Evolutionary conservation across 2,797 vertebrate species (phyloP).

Genomic region (Cirrhinus mrigala): DNA sequence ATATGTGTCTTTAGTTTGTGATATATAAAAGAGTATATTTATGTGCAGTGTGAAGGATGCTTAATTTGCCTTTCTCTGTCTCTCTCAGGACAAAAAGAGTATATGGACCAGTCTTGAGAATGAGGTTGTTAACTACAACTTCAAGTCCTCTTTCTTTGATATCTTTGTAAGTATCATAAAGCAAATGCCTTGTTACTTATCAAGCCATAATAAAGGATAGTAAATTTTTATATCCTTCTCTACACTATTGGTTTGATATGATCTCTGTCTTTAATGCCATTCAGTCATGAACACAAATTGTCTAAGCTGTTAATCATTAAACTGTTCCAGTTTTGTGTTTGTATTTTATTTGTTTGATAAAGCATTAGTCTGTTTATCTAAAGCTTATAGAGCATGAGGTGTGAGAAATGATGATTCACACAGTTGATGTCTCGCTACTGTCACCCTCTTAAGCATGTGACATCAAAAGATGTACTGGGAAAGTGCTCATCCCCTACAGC

Average conservation of each 20-base stretch:
- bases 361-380: background rate
- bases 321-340: background rate
- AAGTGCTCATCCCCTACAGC: background rate
- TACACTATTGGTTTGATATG: background rate
- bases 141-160: conserved; percentile 92
- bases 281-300: background rate
- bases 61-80: conserved; percentile 19
- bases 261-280: background rate
- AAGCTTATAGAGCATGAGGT: background rate
- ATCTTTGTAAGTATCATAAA: conserved; percentile 89
- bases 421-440: background rate
- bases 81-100: conserved; percentile 79
- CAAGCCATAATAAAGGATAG: background rate
- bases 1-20: background rate
- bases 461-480: background rate
- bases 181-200: background rate
- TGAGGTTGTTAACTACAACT: conserved; percentile 88
- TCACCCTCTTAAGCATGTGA: background rate
- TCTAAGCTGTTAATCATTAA: background rate
- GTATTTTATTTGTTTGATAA: background rate
- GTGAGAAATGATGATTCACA: background rate
- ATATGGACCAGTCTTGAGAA: conserved; percentile 83
- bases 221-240: background rate
- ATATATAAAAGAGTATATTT: too few species aligned
- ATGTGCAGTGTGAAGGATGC: background rate